Evolutionary conservation across 2,888 invertebrate species (phyloP), one percentile per base, ranked within the genome.

Genomic region (Nephrotoma guestfalica): DNA sequence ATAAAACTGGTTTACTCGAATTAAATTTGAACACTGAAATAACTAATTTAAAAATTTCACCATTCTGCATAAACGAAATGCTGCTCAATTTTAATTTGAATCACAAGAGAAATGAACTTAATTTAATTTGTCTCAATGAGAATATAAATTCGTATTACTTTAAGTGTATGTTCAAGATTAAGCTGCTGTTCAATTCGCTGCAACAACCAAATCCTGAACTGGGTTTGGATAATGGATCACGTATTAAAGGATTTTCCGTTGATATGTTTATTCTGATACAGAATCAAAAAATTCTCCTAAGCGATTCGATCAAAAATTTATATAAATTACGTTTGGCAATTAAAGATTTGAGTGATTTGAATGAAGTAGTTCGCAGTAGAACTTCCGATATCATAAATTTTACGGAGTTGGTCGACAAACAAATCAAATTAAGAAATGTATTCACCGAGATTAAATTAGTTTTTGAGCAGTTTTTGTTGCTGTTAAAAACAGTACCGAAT

Each of bases 191-290:
- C 86, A 91, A 91, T 86, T 89, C 90, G 2, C 90, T 92, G 89
- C 84, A 93, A 71, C 93, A 94, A 0, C 96, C 96, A 0, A 94
- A 95, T 41, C 93, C 95, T 88, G 98, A 98, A 89, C 91, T 98
- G 85, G 97, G 97, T 0, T 92, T 94, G 0, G 95, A 94, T 86
- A 96, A 96, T 89, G 94, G 96, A 86, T 97, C 98, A 89, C 93
- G 97, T 86, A 96, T 97, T 89, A 95, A 95, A 90, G 99, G 99
- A 85, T 97, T 95, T 90, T 93, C 96, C 0, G 94, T 95, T 18
- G 96, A 98, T 89, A 91, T 98, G 83, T 93, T 96, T 93, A 91
- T 94, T 88, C 89, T 95, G 85, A 94, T 94, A 0, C 94, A 94
- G 88, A 92, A 92, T 15, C 96, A 96, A 90, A 95, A 96, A 89